phyloP scores from a whole-genome alignment of 2,113 vertebrate species.

The Stegostoma tigrinum region DNA sequence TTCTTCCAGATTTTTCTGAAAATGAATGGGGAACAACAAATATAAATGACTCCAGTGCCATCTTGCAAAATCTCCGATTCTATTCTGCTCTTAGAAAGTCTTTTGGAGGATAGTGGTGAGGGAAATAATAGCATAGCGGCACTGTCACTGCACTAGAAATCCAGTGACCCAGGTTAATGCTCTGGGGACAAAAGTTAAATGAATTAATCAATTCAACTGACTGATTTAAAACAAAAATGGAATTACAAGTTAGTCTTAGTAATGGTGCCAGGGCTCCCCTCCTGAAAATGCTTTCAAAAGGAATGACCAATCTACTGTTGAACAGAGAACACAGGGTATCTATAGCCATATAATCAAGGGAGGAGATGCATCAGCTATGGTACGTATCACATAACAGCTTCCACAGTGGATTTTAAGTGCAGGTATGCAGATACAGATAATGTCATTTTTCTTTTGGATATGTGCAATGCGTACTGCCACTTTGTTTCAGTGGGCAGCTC shows the following conservation, averaged over 20 bases:
- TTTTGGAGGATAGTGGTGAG: background rate
- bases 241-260: background rate
- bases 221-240: too few species aligned
- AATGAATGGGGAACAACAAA: background rate
- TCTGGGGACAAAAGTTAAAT: background rate
- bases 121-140: background rate
- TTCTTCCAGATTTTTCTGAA: conserved; percentile 44
- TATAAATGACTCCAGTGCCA: background rate
- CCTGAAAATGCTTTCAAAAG: background rate
- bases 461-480: too few species aligned
- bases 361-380: background rate
- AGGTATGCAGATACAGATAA: background rate
- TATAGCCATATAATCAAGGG: background rate
- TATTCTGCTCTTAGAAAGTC: background rate
- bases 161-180: background rate
- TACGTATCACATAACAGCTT: background rate
- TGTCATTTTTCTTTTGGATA: too few species aligned
- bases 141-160: background rate
- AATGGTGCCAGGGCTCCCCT: background rate
- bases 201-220: background rate
- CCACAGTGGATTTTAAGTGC: background rate
- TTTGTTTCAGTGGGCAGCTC: too few species aligned
- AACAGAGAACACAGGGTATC: background rate
- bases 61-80: background rate
- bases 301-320: background rate